Percentiles rank a stretch among this genome's conserved stretches.
These are phyloP conservation scores for Nanorana parkeri DNA, from an alignment of 2,113 vertebrate species.

Conservation along the genomic window DNA sequence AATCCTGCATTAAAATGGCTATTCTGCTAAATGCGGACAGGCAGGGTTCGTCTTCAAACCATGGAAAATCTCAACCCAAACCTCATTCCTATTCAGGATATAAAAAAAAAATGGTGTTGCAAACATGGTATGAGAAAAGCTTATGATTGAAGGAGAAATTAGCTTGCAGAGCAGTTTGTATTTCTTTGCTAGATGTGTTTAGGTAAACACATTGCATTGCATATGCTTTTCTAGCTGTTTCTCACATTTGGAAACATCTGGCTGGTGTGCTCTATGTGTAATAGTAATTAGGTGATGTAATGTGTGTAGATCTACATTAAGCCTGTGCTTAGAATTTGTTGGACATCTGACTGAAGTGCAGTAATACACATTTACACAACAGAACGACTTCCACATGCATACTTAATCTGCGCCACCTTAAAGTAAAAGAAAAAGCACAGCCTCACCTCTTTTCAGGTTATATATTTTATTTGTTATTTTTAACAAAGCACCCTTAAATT, in stretches of 20 bases:
- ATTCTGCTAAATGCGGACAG: too few relatives aligned
- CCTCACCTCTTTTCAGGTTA: too few relatives aligned
- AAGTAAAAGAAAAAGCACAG: neutral
- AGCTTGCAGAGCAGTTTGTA: neutral
- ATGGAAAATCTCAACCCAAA: too few relatives aligned
- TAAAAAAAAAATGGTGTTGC: too few relatives aligned
- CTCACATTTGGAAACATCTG: conserved; percentile 21
- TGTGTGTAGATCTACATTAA: neutral
- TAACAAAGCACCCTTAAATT: too few relatives aligned
- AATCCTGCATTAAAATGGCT: too few relatives aligned
- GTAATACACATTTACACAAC: neutral
- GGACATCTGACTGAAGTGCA: neutral
- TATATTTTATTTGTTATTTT: too few relatives aligned
- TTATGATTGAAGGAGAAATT: too few relatives aligned
- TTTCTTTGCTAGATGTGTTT: neutral
- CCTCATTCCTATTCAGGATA: too few relatives aligned
- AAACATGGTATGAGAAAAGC: too few relatives aligned
- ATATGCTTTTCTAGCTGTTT: neutral
- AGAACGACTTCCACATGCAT: neutral
- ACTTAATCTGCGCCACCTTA: neutral
- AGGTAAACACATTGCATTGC: neutral
- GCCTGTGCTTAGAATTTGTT: neutral
- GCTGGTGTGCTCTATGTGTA: neutral
- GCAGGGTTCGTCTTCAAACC: too few relatives aligned
- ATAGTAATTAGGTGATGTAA: conserved; percentile 10